Base-by-base conservation (phyloP, 2,113 vertebrate species). In the Festucalex cinctus region DNA sequence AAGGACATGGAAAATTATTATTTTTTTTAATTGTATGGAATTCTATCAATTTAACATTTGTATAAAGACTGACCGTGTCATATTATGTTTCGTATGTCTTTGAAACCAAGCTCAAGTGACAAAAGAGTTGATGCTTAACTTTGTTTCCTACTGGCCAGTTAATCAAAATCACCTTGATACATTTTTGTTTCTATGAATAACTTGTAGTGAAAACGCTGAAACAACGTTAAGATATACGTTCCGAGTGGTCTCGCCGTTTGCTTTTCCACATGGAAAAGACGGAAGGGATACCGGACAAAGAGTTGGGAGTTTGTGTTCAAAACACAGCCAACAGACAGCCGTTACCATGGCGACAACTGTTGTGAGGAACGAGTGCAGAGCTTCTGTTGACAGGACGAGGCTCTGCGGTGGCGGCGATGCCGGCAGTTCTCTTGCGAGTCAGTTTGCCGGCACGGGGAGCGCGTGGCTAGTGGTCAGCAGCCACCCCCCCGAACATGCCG, bases 301-400 rank as follows among this genome's bases (percentile, higher is more conserved):
- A 81, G 71, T 74, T 70, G 36, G 36, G 35, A 67, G 77, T 73
- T 72, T 84, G 79, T 88, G 76, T 81, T 86, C 72, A 79, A 81
- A 84, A 87, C 86, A 86, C 71, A 77, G 85, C 75, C 77, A 65
- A 63, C 73, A 10, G 78, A 78, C 78, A 81, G 51, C 64, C 12
- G 81, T 88, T 83, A 61, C 75, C 82, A 89, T 88, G 82, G 88
- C 53, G 73, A 88, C 58, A 53, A 85, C 77, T 86, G 88, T 86
- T 86, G 85, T 68, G 76, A 83, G 71, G 76, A 77, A 73, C 73
- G 65, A 72, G 78, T 0, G 51, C 64, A 84, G 80, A 73, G 71
- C 76, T 79, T 32, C 68, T 64, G 78, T 79, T 79, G 72, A 73
- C 22, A 69, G 80, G 77, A 68, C n/a, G 10, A 36, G 51, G 66